Evolutionary conservation across 2,888 invertebrate species (phyloP).

Genomic region (Scrobipalpa costella): DNA sequence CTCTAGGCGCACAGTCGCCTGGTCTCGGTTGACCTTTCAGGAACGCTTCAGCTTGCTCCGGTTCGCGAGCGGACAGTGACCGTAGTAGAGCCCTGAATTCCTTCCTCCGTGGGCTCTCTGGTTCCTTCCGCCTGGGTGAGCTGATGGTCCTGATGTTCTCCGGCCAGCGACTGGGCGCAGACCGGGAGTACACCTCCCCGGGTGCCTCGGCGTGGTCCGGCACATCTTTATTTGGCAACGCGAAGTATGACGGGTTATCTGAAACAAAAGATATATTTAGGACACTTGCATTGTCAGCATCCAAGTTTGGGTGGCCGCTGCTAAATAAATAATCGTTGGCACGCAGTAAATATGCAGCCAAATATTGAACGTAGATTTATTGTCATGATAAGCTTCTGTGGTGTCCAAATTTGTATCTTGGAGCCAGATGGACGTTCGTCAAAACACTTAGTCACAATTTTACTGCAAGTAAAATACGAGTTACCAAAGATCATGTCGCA

Average conservation of each 20-base stretch:
- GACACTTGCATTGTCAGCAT: conserved; percentile 8
- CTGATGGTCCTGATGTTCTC: conserved; percentile 62
- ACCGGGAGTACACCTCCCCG: conserved; percentile 81
- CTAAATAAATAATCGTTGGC: conserved; percentile 4
- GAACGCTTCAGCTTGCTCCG: conserved; percentile 84
- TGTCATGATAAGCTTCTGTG: not conserved
- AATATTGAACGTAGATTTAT: conserved; percentile 10
- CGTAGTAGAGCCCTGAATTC: conserved; percentile 82
- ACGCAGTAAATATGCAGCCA: conserved; percentile 9
- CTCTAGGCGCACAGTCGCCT: conserved; percentile 83
- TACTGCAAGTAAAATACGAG: not conserved
- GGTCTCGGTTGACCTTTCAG: conserved; percentile 86
- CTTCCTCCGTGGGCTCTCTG: conserved; percentile 72
- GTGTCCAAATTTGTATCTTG: not conserved
- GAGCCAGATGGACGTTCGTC: not conserved
- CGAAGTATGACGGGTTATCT: conserved; percentile 91
- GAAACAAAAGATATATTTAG: conserved; percentile 55
- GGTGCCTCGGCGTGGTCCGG: conserved; percentile 55
- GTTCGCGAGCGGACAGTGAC: conserved; percentile 84
- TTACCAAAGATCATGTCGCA: conserved; percentile 52
- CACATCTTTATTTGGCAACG: conserved; percentile 80
- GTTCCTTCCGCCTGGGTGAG: conserved; percentile 65
- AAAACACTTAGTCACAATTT: not conserved
- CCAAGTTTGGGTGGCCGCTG: not conserved
- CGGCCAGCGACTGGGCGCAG: conserved; percentile 85